Conservation (phyloP, 2,113 vertebrate species). For the Acinonyx jubatus region DNA sequence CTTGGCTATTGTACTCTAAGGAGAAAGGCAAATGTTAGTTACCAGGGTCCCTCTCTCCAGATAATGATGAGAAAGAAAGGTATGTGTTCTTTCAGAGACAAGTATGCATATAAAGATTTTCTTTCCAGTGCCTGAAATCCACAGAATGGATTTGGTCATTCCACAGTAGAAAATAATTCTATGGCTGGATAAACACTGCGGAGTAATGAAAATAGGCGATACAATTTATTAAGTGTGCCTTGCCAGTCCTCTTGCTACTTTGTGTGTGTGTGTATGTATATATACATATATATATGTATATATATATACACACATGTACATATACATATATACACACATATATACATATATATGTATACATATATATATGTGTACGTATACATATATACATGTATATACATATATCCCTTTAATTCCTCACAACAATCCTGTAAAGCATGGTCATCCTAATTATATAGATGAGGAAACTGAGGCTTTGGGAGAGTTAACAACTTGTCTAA, state of each 20-base stretch:
- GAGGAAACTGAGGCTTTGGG: background rate
- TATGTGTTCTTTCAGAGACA: background rate
- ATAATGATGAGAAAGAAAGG: background rate
- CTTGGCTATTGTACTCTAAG: background rate
- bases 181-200: background rate
- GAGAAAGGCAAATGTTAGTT: background rate
- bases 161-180: constrained; percentile 4
- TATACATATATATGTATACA: no score
- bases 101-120: background rate
- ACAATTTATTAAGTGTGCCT: background rate
- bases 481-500: background rate
- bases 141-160: background rate
- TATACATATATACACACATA: no score
- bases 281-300: no score
- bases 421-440: background rate
- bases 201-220: background rate
- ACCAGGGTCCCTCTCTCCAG: background rate
- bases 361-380: no score
- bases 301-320: no score
- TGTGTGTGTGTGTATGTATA: no score
- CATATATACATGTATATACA: no score
- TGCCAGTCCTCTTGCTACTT: background rate
- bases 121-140: background rate
- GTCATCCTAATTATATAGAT: background rate
- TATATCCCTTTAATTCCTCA: background rate